These are phyloP conservation scores for Ophion costatus DNA, from an alignment of 2,888 invertebrate species.

Conservation along the genomic window DNA sequence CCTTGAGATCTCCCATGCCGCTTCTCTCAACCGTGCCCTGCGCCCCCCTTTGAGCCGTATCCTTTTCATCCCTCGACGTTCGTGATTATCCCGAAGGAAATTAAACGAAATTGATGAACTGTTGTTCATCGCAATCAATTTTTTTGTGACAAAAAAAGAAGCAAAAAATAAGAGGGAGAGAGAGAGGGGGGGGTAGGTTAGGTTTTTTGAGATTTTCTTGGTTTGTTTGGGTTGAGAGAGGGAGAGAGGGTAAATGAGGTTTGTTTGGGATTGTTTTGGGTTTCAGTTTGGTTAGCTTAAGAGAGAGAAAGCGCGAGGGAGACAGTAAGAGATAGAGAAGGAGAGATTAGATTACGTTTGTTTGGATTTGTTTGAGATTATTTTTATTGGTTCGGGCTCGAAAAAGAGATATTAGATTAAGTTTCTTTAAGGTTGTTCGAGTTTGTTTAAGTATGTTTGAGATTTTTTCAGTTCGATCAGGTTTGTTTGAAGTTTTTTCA, in stretches of 20 bases:
- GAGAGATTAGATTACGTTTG: no score
- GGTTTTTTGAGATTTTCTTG: no score
- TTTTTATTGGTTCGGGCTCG: background rate
- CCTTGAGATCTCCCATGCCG: background rate
- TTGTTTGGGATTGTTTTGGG: no score
- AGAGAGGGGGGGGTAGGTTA: background rate
- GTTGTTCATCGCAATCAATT: no score
- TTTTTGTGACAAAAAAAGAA: no score
- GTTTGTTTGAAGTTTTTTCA: no score
- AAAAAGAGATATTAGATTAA: background rate
- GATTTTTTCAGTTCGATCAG: no score
- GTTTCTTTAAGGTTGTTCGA: background rate
- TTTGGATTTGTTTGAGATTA: background rate
- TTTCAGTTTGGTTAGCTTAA: background rate
- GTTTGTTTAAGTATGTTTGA: no score
- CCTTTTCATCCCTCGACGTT: background rate
- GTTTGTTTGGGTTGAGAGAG: background rate
- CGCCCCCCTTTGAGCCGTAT: slow-evolving; percentile 29
- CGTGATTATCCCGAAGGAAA: no score
- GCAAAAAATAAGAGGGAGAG: background rate
- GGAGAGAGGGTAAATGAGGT: no score
- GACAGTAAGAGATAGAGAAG: no score
- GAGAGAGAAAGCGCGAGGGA: background rate
- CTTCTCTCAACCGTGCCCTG: slow-evolving; percentile 7
- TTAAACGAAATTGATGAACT: no score